Conservation (phyloP, 1,140 invertebrate genomes). For the Ctenoplectra terminalis region DNA sequence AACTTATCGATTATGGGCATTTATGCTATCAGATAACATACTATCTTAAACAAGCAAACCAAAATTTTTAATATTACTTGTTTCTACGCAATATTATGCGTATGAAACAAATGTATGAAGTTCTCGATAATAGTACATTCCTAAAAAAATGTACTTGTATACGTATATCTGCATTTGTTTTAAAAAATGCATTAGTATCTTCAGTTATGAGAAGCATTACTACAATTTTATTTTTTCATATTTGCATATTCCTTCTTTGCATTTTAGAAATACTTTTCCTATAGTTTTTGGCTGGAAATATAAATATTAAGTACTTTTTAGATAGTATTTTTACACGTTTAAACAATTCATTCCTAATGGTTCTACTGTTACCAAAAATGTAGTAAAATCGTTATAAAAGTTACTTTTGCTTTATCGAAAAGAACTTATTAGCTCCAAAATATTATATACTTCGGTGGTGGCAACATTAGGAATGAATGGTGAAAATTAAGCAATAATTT, state of each 20-base stretch:
- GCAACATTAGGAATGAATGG: conserved; percentile 15
- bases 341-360: conserved; percentile 26
- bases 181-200: not conserved
- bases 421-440: not conserved
- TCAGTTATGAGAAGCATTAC: not conserved
- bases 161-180: conserved; percentile 20
- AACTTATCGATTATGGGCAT: conserved; percentile 34
- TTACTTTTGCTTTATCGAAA: not conserved
- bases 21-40: not conserved
- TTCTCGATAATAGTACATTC: conserved; percentile 15
- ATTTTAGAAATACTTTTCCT: conserved; percentile 19
- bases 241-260: conserved; percentile 9
- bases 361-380: not conserved
- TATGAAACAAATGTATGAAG: not conserved
- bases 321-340: conserved; percentile 25
- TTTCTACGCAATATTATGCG: conserved; percentile 10
- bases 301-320: not conserved
- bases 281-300: not conserved
- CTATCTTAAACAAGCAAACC: not conserved
- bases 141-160: conserved; percentile 32
- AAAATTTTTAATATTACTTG: not conserved
- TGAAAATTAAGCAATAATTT: conserved; percentile 21
- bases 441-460: conserved; percentile 14
- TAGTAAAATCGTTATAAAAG: not conserved
- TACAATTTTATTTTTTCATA: not conserved